Evolutionary conservation across 2,113 vertebrate species (phyloP).

Genomic region (Chroicocephalus ridibundus): DNA sequence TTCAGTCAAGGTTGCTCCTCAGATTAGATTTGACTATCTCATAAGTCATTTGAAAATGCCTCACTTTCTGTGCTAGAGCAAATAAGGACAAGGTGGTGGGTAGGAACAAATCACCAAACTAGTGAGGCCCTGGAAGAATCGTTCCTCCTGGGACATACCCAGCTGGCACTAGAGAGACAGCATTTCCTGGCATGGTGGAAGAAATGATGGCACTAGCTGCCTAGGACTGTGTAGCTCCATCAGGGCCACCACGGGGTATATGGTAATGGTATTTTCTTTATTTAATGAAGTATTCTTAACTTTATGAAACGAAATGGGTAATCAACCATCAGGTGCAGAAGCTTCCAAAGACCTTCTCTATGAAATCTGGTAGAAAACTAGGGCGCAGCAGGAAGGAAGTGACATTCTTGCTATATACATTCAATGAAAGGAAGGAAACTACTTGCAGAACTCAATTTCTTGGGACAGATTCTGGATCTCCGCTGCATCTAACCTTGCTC

Average conservation of each 20-base stretch:
- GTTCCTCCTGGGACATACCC: neutral
- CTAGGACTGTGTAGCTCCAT: neutral
- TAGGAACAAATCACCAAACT: neutral
- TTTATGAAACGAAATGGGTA: neutral
- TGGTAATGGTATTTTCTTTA: neutral
- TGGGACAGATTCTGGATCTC: neutral
- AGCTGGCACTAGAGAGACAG: neutral
- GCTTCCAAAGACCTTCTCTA: neutral
- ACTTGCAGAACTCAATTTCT: neutral
- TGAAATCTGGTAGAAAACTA: neutral
- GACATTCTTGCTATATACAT: neutral
- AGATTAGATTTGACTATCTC: neutral
- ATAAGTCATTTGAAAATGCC: neutral
- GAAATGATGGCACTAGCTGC: neutral
- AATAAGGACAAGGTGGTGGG: neutral
- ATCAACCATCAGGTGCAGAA: neutral
- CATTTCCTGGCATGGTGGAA: neutral
- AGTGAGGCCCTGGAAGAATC: neutral
- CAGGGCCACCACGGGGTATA: neutral
- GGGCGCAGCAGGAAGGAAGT: neutral
- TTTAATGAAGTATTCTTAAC: neutral
- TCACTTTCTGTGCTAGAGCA: neutral
- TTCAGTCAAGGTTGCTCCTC: neutral
- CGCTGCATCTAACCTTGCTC: neutral
- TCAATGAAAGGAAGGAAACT: neutral